Base-by-base conservation (phyloP, 2,797 vertebrate genomes). In the Lophotriccus pileatus region DNA sequence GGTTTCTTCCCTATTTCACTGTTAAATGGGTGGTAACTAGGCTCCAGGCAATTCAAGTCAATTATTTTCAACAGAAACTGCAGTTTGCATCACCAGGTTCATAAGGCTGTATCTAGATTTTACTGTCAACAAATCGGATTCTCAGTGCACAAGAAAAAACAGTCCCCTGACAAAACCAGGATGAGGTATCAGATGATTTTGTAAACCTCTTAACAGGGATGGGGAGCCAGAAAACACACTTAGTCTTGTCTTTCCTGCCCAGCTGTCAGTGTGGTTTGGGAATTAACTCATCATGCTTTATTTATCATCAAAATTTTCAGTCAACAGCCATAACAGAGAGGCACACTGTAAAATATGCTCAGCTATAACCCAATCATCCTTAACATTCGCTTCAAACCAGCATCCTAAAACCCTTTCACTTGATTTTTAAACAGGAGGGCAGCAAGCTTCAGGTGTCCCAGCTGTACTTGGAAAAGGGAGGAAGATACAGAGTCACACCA, bases 211-310 rank as follows among this genome's bases (percentile, higher is more conserved):
- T 67, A 87, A 90, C 30, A 59, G 44, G 32, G 27, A 23, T 50
- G 25, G 12, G 6, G 24, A 93, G 55, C 32, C 75, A 94, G 34
- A 67, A 92, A 93, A 91, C 37, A 94, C 75, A 69, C n/a, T 49
- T 52, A 66, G 47, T 66, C 73, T 70, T 78, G 80, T 82, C 62
- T 84, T 88, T 76, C 47, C 70, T 93, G 83, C 55, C 36, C 80
- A 95, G 90, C 86, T 91, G 77, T 82, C 85, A 90, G 59, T 66
- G 70, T 75, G 60, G 56, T 93, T 93, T 90, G 56, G 68, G 87
- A 94, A 94, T 91, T 92, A 94, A 94, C 64, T 77, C 79, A 91
- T 92, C 79, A 91, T 58, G 36, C 84, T 88, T 95, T 90, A 96
- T 89, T 94, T 90, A 93, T 77, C 93, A 90, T 34, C 66, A 91